A percentile compares a stretch with the other conserved stretches of the same genome.
Evolutionary conservation across 2,888 invertebrate genomes (phyloP).

Genomic region (Athrips mouffetella): DNA sequence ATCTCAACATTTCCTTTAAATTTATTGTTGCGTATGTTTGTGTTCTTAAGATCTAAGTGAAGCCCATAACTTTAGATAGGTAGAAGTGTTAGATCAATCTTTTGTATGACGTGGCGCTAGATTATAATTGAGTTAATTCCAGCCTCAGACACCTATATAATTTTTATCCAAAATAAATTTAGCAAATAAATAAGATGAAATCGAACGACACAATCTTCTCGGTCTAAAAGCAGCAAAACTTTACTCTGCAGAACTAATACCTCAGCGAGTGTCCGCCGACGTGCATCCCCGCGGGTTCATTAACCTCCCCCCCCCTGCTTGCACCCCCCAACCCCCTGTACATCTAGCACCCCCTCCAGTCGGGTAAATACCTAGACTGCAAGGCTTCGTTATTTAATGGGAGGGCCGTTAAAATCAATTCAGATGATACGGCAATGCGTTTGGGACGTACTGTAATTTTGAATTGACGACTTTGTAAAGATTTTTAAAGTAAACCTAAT

Average conservation of each 20-base stretch:
- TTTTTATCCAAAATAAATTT: no score
- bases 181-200: constrained; percentile 3
- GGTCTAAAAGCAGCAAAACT: constrained; percentile 22
- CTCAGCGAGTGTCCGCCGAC: constrained; percentile 52
- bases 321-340: constrained; percentile 23
- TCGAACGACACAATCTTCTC: constrained; percentile 7
- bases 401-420: constrained; percentile 17
- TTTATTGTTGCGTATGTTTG: no score
- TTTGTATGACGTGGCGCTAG: no score
- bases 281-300: constrained; percentile 65
- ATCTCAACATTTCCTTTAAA: no score
- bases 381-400: constrained; percentile 41
- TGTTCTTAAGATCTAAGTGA: no score
- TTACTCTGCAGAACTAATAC: constrained; percentile 57
- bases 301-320: constrained; percentile 37
- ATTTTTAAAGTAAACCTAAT: no score
- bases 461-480: not conserved
- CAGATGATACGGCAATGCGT: not conserved
- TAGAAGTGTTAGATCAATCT: no score
- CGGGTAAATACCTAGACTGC: constrained; percentile 30
- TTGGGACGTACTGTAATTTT: not conserved
- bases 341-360: constrained; percentile 21
- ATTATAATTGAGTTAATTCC: no score
- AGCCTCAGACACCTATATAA: no score
- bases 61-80: no score